Evolutionary conservation across 2,888 invertebrate genomes (phyloP).

Genomic region (Dascillus cervinus): DNA sequence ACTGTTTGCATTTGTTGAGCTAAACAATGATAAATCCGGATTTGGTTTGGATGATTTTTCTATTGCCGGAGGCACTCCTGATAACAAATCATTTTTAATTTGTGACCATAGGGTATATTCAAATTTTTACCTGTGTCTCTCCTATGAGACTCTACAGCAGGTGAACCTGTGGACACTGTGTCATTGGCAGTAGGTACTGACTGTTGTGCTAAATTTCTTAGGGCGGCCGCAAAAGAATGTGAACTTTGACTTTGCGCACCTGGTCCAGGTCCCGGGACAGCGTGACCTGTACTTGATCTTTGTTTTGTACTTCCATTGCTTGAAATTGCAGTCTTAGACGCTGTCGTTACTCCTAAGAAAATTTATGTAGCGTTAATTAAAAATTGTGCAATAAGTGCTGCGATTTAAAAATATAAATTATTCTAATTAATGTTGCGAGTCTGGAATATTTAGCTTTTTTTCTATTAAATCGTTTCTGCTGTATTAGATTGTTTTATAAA

Average conservation of each 20-base stretch:
- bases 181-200: conserved; percentile 59
- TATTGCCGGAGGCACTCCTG: conserved; percentile 24
- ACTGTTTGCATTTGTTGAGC: conserved; percentile 25
- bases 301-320: conserved; percentile 34
- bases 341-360: too few relatives aligned
- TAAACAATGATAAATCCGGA: conserved; percentile 26
- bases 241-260: conserved; percentile 37
- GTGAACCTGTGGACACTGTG: conserved; percentile 21
- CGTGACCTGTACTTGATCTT: conserved; percentile 30
- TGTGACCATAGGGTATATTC: background rate
- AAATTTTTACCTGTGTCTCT: conserved; percentile 29
- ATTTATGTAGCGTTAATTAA: too few relatives aligned
- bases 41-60: conserved; percentile 32
- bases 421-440: too few relatives aligned
- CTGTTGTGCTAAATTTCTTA: conserved; percentile 86
- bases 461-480: too few relatives aligned
- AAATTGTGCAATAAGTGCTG: too few relatives aligned
- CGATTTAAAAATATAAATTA: too few relatives aligned
- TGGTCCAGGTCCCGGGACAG: conserved; percentile 42
- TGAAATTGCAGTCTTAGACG: conserved; percentile 30
- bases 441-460: too few relatives aligned
- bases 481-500: too few relatives aligned
- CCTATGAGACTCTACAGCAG: conserved; percentile 22
- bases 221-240: conserved; percentile 83
- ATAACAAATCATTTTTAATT: conserved; percentile 7